phyloP scores from a whole-genome alignment of 2,797 vertebrate species.

The Chrysocyon brachyurus region DNA sequence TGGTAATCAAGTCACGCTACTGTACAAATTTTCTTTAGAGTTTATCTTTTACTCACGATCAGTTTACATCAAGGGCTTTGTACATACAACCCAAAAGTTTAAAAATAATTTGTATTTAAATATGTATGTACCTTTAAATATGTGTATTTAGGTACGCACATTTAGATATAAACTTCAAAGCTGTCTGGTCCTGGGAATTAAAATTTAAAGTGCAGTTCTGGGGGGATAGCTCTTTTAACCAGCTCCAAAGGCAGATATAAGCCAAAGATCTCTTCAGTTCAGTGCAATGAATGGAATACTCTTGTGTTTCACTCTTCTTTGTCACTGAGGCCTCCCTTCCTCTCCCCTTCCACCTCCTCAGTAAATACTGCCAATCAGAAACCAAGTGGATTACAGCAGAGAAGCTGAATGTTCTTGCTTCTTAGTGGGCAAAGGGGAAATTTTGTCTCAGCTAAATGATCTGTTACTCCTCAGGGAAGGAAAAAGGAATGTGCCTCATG shows the following conservation, averaged over 20 bases:
- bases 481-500: not conserved
- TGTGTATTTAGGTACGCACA: not conserved
- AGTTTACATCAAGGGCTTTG: conserved; percentile 49
- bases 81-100: not conserved
- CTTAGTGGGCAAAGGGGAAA: not conserved
- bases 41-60: conserved; percentile 29
- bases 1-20: conserved; percentile 15
- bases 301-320: not conserved
- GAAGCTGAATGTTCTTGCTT: conserved; percentile 15
- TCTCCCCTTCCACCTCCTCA: not conserved
- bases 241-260: conserved; percentile 20
- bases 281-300: not conserved
- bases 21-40: not conserved
- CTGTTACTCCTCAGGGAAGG: not conserved
- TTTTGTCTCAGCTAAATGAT: not conserved
- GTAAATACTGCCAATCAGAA: not conserved
- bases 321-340: not conserved
- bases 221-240: conserved; percentile 56
- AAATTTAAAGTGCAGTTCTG: conserved; percentile 55
- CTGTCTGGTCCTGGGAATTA: conserved; percentile 60
- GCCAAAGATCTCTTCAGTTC: conserved; percentile 39
- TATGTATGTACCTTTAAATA: conserved; percentile 34
- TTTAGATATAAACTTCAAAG: conserved; percentile 69
- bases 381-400: not conserved
- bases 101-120: conserved; percentile 63